Evolutionary conservation across 2,113 vertebrate species (phyloP).

Genomic region (Triplophysa tibetana): DNA sequence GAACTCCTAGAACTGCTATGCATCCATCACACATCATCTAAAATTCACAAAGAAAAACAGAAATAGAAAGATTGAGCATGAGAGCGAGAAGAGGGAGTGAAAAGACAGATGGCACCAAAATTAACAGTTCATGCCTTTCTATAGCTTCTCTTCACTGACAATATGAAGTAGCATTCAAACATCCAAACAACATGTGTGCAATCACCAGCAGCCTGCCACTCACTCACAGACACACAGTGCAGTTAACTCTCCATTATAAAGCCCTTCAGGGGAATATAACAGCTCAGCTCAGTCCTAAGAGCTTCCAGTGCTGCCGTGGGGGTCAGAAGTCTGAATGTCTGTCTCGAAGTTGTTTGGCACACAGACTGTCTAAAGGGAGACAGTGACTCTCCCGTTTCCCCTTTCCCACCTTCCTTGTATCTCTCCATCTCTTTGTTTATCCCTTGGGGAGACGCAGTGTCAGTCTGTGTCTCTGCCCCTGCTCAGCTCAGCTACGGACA

Average conservation of each 20-base stretch:
- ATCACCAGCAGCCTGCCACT: constrained; percentile 52
- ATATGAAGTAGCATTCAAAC: constrained; percentile 50
- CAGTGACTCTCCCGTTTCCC: background rate
- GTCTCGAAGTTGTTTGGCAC: constrained; percentile 17
- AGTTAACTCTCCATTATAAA: constrained; percentile 26
- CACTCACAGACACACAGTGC: constrained; percentile 23
- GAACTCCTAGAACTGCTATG: background rate
- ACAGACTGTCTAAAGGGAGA: constrained; percentile 32
- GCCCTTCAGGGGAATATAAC: constrained; percentile 13
- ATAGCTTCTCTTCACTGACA: constrained; percentile 32
- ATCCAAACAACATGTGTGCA: constrained; percentile 50
- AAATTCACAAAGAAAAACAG: constrained; percentile 3
- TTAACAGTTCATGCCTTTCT: constrained; percentile 22
- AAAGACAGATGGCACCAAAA: constrained; percentile 40
- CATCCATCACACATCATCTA: constrained; percentile 22
- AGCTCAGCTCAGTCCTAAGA: constrained; percentile 11
- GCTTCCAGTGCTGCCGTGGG: constrained; percentile 18
- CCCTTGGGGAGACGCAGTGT: constrained; percentile 36
- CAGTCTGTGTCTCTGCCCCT: constrained; percentile 45
- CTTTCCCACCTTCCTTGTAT: background rate
- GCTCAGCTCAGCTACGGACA: constrained; percentile 22
- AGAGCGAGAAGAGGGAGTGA: constrained; percentile 13
- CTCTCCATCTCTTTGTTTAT: constrained; percentile 19
- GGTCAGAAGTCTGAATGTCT: constrained; percentile 24
- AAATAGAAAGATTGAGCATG: background rate